phyloP scores from a whole-genome alignment of 1,140 invertebrate species.

The Anastatus disparis region DNA sequence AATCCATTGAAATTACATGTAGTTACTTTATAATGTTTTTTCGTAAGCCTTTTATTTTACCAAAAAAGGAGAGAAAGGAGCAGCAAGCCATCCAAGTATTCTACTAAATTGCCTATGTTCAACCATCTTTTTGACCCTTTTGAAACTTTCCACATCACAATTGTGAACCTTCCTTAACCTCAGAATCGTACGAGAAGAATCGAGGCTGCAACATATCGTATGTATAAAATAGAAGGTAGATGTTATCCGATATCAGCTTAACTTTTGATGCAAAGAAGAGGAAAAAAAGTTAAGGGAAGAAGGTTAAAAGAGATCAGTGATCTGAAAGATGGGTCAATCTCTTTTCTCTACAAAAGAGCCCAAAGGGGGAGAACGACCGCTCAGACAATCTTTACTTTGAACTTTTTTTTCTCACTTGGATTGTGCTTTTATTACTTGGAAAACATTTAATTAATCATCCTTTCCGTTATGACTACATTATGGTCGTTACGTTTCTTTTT shows the following conservation, averaged over 20 bases:
- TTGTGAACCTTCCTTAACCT: conserved; percentile 22
- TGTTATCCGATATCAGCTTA: conserved; percentile 19
- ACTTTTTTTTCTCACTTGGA: neutral
- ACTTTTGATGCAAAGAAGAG: conserved; percentile 17
- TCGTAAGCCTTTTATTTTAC: neutral
- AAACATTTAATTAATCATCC: conserved; percentile 18
- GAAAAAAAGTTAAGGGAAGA: neutral
- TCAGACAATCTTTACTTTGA: neutral
- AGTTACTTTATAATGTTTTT: neutral
- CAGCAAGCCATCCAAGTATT: neutral
- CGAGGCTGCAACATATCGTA: neutral
- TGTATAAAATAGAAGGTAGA: no score
- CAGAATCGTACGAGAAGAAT: neutral
- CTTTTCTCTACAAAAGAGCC: no score
- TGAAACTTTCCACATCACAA: neutral
- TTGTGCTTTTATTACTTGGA: neutral
- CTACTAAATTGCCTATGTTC: conserved; percentile 15
- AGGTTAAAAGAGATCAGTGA: neutral
- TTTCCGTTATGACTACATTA: neutral
- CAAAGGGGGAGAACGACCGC: neutral
- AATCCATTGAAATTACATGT: neutral
- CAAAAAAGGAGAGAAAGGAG: neutral
- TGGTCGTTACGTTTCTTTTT: no score
- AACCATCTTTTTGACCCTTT: neutral
- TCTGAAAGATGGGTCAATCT: neutral